Conservation (phyloP, 2,797 vertebrate genomes). For the Peromyscus aztecus region DNA sequence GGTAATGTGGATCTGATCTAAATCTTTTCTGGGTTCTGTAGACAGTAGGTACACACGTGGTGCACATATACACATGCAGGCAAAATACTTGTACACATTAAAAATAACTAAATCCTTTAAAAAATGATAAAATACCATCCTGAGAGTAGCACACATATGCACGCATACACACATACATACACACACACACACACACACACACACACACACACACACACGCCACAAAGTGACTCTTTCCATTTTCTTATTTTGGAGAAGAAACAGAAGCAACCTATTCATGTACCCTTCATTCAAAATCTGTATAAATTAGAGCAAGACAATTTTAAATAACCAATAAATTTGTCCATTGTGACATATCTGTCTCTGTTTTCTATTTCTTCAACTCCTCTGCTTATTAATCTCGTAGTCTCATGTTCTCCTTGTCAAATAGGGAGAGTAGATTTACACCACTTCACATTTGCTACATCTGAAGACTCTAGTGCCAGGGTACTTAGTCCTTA, state of each 20-base stretch:
- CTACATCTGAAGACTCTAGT: not conserved
- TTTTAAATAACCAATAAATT: slow-evolving; percentile 67
- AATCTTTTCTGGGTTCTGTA: not conserved
- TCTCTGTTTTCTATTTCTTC: slow-evolving; percentile 46
- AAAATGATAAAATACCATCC: slow-evolving; percentile 5
- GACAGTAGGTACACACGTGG: not conserved
- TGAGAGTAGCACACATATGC: not conserved
- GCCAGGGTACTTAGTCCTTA: not conserved
- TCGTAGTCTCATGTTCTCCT: slow-evolving; percentile 34
- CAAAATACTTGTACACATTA: not conserved
- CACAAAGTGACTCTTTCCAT: slow-evolving; percentile 9
- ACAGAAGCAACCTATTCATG: slow-evolving; percentile 46
- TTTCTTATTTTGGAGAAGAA: slow-evolving; percentile 59
- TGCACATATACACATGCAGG: not conserved
- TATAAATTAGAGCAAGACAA: slow-evolving; percentile 56
- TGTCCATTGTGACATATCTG: slow-evolving; percentile 38
- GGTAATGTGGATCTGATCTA: too few species aligned
- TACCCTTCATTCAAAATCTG: slow-evolving; percentile 64
- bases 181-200: not conserved
- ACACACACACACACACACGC: not conserved
- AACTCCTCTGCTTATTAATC: not conserved
- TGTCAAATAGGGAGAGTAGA: not conserved
- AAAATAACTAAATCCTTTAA: not conserved
- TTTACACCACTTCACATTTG: not conserved
- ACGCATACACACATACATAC: not conserved